Evolutionary conservation across 2,113 vertebrate species (phyloP), one percentile per base, ranked within the genome.

Genomic region (Sterna hirundo): DNA sequence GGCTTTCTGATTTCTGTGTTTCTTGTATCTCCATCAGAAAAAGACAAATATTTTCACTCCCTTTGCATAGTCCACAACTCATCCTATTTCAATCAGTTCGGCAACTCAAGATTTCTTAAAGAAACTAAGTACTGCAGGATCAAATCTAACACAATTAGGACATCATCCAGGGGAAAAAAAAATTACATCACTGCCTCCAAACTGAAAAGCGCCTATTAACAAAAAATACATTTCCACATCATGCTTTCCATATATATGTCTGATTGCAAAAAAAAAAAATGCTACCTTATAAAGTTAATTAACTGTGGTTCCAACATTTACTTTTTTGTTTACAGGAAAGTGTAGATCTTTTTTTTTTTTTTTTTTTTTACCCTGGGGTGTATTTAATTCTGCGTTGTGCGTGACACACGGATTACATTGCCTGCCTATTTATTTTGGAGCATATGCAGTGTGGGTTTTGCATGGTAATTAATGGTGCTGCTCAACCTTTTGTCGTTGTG

Each of bases 41-140:
- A 76, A 58, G 64, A 80, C 71, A 76, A 60, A 11, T 52, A 49
- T 68, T 95, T 97, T 74, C 77, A 66, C 34, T 91, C 71, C 78
- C 76, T 90, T 66, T 86, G 84, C 87, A 90, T 34, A 95, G 93
- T 87, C 84, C 84, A 71, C 51, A 86, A 78, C 32, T 95, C 71
- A 42, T 55, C 29, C 69, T 55, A 61, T 40, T 68, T 69, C 75
- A 74, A 8, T 62, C 86, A 80, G 54, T 97, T 87, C 84, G 86
- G 78, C 46, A 80, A 86, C 47, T 83, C 46, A 52, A 54, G 49
- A 52, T 66, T 91, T 52, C 55, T 82, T 76, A 91, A 85, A 54
- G 54, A 71, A 91, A 85, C 71, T 74, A 85, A 77, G 71, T 61
- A 83, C 68, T 91, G 62, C 66, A 74, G 78, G 57, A 85, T 77